Conservation (phyloP, 1,140 invertebrate species). For the Apolygus lucorum region DNA sequence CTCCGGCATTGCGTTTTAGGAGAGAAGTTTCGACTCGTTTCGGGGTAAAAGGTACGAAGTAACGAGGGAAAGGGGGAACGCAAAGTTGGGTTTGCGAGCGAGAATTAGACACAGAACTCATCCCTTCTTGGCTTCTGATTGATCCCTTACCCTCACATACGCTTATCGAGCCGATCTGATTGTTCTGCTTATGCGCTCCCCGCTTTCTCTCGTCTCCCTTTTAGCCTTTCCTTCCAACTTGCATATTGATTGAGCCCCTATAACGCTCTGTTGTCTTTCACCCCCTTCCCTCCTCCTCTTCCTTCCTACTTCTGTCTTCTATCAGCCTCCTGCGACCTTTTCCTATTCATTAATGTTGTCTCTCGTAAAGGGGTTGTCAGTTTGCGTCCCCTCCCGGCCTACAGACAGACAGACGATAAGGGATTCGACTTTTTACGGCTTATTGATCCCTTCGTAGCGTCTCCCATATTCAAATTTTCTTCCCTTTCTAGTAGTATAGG, state of each 20-base stretch:
- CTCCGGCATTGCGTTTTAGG: no score
- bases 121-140: neutral
- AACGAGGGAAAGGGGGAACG: neutral
- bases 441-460: neutral
- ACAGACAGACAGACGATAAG: neutral
- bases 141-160: conserved; percentile 7
- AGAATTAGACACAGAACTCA: conserved; percentile 5
- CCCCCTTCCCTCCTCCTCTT: neutral
- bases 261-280: conserved; percentile 14
- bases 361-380: neutral
- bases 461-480: neutral
- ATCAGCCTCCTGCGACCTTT: conserved; percentile 5
- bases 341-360: conserved; percentile 13
- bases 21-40: no score
- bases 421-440: conserved; percentile 1
- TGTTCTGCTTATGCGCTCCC: neutral
- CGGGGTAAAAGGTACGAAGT: no score
- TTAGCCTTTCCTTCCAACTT: neutral
- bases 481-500: neutral
- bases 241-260: conserved; percentile 15
- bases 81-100: neutral
- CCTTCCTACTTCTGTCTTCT: neutral
- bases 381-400: neutral
- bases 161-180: conserved; percentile 14
- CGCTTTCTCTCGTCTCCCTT: neutral